These are phyloP conservation scores for Rhinopithecus roxellana DNA, from an alignment of 2,113 vertebrate genomes.

Conservation along the genomic window DNA sequence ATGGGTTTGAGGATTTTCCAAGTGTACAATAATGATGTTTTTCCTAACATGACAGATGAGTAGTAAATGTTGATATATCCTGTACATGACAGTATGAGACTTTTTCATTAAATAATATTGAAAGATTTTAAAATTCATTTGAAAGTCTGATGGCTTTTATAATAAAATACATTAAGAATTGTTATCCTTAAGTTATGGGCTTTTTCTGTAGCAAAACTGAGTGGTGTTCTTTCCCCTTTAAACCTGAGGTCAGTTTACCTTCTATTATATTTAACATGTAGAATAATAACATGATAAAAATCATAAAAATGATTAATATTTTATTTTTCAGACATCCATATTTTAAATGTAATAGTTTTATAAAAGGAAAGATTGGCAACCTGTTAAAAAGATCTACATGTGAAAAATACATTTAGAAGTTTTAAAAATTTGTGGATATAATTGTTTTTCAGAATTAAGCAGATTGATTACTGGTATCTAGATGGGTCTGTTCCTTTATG, in stretches of 20 bases:
- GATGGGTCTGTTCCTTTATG: not conserved
- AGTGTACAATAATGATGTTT: slow-evolving; percentile 49
- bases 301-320: slow-evolving; percentile 25
- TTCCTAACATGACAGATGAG: slow-evolving; percentile 40
- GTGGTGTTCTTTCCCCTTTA: not conserved
- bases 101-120: slow-evolving; percentile 76
- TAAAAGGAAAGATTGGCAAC: slow-evolving; percentile 10
- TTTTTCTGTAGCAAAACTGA: slow-evolving; percentile 15
- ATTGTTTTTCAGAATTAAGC: not conserved
- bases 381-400: not conserved
- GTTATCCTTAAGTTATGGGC: not conserved
- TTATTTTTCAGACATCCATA: slow-evolving; percentile 30
- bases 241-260: not conserved
- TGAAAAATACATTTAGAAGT: slow-evolving; percentile 23
- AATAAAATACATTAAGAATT: slow-evolving; percentile 79
- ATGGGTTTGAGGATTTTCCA: slow-evolving; percentile 46
- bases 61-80: slow-evolving; percentile 13
- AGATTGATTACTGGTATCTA: not conserved
- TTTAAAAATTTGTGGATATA: not conserved
- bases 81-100: slow-evolving; percentile 61
- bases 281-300: not conserved
- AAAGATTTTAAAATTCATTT: slow-evolving; percentile 74
- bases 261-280: not conserved
- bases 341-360: slow-evolving; percentile 44
- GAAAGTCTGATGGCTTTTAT: slow-evolving; percentile 74